phyloP scores from a whole-genome alignment of 2,888 invertebrate genomes.

The Eumacrocentrus americanus region DNA sequence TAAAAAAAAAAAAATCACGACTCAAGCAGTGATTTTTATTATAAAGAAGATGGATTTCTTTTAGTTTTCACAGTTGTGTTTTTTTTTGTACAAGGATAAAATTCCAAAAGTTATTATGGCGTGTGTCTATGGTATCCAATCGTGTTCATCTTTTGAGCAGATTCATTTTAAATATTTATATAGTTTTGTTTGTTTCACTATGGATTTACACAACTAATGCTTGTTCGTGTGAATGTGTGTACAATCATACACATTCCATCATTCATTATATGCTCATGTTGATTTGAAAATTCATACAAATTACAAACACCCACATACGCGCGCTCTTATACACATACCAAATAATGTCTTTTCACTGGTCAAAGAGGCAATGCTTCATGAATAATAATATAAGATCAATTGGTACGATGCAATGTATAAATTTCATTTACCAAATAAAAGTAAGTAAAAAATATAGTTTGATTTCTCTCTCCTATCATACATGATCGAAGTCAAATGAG shows the following conservation, averaged over 20 bases:
- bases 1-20: conserved; percentile 46
- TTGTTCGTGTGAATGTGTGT: neutral
- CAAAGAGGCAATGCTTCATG: neutral
- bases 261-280: no score
- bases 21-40: conserved; percentile 47
- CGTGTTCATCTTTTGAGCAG: conserved; percentile 41
- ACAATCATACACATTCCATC: no score
- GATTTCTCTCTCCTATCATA: neutral
- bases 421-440: neutral
- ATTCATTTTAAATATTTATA: conserved; percentile 33
- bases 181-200: conserved; percentile 7
- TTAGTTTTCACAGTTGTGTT: conserved; percentile 23
- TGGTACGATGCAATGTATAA: no score
- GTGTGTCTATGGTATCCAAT: conserved; percentile 47
- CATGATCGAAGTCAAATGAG: neutral
- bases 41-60: conserved; percentile 24
- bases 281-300: neutral
- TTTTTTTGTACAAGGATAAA: conserved; percentile 48
- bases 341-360: neutral
- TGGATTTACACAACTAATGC: neutral
- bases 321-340: neutral
- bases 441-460: neutral
- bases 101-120: conserved; percentile 40
- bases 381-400: no score
- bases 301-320: neutral